Evolutionary conservation across 2,888 invertebrate species (phyloP), one percentile per base, ranked within the genome.

Genomic region (Ecliptopera silaceata): DNA sequence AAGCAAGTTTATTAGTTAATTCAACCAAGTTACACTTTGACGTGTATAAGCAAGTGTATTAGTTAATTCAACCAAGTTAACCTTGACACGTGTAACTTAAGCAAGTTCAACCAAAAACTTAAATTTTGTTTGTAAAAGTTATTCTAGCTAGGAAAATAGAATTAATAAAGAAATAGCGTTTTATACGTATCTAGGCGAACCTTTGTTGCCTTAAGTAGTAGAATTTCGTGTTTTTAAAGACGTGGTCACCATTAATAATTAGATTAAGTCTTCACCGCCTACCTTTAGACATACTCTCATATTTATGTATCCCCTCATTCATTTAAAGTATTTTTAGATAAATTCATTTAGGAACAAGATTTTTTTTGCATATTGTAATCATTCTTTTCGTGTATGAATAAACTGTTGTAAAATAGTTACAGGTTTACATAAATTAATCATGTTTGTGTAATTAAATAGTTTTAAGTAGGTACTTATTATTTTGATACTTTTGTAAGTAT

Each of bases 401-500:
- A n/a, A n/a, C n/a, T n/a, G n/a, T n/a, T n/a, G n/a, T n/a, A n/a
- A n/a, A n/a, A n/a, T n/a, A n/a, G n/a, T n/a, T n/a, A n/a, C n/a
- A n/a, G n/a, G n/a, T n/a, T n/a, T n/a, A n/a, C n/a, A n/a, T n/a
- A n/a, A 36, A 15, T 34, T 13, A 36, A 36, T 36, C 15, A 34
- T 44, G 20, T 44, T 20, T 39, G 43, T 26, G 10, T 44, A 38
- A 1, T 31, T 48, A 48, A 6, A 26, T 48, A 52, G 38, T 48
- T 15, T 48, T 15, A 34, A 4, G 29, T 56, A 22, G 18, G 32
- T 56, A 56, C 10, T n/a, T 39, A 46, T 4, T 17, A n/a, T n/a
- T n/a, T n/a, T n/a, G n/a, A n/a, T 43, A 43, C 2, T 29, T 42
- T 20, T 13, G 6, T 34, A 47, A 34, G 52, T 64, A 60, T 69